Conservation (phyloP, 2,113 vertebrate species). For the Neomonachus schauinslandi region DNA sequence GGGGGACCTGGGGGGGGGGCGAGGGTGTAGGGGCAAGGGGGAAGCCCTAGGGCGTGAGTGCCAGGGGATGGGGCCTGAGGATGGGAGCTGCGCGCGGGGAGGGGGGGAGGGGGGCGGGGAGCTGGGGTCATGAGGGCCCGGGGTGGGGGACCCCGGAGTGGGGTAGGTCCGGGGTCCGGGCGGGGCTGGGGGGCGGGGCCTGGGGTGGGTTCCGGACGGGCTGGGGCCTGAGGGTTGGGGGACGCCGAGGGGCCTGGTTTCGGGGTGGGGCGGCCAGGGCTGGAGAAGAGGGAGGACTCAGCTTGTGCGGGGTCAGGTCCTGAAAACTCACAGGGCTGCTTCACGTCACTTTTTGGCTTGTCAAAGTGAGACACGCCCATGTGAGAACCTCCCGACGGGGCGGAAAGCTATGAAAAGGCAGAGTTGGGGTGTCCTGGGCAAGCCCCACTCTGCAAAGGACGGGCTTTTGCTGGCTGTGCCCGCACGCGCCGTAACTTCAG, state of each 20-base stretch:
- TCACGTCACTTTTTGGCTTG: neutral
- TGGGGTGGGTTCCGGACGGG: neutral
- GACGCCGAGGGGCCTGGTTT: neutral
- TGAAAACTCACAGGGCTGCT: neutral
- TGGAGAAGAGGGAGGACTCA: no score
- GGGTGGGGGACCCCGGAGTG: no score
- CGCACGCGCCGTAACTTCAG: accelerated
- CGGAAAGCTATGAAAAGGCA: neutral
- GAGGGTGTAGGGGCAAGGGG: no score
- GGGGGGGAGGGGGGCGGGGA: no score
- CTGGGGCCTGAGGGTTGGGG: neutral
- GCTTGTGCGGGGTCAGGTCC: accelerated
- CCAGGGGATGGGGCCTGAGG: no score
- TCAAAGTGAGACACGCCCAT: neutral
- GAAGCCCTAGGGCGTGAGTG: no score
- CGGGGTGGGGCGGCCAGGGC: accelerated
- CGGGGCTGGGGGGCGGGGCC: no score
- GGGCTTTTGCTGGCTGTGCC: neutral
- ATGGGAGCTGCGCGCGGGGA: no score
- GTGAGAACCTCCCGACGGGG: neutral
- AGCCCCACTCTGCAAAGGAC: neutral
- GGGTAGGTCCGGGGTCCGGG: no score
- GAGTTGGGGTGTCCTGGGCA: accelerated
- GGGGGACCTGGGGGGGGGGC: no score
- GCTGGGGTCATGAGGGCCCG: no score